Base-by-base conservation (phyloP, 1,140 invertebrate genomes). In the Magallana angulata region DNA sequence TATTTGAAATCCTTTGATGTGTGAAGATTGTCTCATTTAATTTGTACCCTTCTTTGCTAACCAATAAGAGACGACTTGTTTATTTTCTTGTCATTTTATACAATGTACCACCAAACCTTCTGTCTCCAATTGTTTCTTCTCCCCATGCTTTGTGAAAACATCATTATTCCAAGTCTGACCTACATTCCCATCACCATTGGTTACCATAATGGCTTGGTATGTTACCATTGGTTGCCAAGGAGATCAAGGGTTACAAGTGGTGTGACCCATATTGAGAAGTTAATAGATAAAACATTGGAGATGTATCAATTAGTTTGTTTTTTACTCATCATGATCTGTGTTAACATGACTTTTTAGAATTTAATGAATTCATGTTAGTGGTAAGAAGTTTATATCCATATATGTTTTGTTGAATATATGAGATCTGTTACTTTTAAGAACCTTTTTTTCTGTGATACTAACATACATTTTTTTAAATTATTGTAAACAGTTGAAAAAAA, bases 391-490 rank as follows among this genome's bases (percentile, higher is more conserved):
- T 62, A 9, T 76, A 36, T 76, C 24, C 24, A 24, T 76, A 30
- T 76, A 18, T 76, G 24, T 76, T n/a, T 71, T 18, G 36, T 30
- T 12, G 7, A 30, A 36, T 76, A 30, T 76, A 76, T 36, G 68
- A 76, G 24, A 76, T 76, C 68, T 76, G 68, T 76, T 76, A 76
- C 68, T 30, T 11, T 76, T 30, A 30, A 76, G 68, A 76, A 76
- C 68, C 68, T 30, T 48, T 76, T 76, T 64, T 76, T 76, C 68
- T 76, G 68, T 76, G 68, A 76, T 76, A 76, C 68, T 76, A 76
- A 76, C 68, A 76, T 76, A 48, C 36, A 48, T 48, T 48, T 48
- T 48, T 48, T 24, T 24, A 24, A 48, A 48, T 48, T 48, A 48
- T 48, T 48, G 36, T 48, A 48, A 48, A 48, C 5, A 48, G 36